Percentiles rank a stretch among this genome's conserved stretches.
Conservation (phyloP, 2,113 vertebrate species). For the Balaeniceps rex region DNA sequence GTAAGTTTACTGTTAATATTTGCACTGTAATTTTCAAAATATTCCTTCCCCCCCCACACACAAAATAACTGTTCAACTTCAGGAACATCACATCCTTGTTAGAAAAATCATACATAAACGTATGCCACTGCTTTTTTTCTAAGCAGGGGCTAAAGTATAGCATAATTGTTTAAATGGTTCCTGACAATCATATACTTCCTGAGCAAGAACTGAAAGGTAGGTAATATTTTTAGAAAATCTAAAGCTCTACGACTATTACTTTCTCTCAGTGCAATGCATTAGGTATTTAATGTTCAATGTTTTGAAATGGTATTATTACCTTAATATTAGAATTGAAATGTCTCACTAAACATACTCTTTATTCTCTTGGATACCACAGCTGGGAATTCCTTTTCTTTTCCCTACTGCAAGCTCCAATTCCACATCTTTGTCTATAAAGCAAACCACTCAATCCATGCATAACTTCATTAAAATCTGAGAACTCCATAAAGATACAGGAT, state of each 20-base stretch:
- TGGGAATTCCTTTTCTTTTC: not conserved
- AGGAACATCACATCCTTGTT: not conserved
- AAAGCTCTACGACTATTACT: not conserved
- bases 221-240: not conserved
- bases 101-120: not conserved
- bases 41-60: rapidly evolving
- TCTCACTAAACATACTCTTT: not conserved
- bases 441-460: not conserved
- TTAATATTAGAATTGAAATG: not conserved
- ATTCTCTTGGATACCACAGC: not conserved
- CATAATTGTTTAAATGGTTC: not conserved
- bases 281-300: not conserved
- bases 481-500: not conserved
- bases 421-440: not conserved
- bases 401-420: not conserved
- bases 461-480: not conserved
- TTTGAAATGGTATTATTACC: not conserved
- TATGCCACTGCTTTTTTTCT: not conserved
- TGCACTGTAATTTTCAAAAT: not conserved
- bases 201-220: not conserved
- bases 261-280: not conserved
- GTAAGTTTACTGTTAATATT: not conserved
- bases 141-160: not conserved
- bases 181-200: not conserved
- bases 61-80: not conserved